Base-by-base conservation (phyloP, 2,888 invertebrate genomes). In the Drosophila ochracea region DNA sequence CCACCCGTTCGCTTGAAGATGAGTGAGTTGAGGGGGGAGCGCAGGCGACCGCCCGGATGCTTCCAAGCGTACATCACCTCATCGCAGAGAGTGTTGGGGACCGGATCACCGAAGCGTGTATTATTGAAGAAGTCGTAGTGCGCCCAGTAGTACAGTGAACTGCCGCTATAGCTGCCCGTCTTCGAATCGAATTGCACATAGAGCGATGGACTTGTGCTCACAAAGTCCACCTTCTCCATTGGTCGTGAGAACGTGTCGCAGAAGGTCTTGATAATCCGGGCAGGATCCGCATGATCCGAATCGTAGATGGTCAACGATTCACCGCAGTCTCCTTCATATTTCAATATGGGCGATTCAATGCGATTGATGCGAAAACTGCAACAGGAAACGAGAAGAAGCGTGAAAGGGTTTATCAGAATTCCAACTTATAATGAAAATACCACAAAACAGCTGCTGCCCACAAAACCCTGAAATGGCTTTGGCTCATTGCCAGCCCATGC, bases 101-200 rank as follows among this genome's bases (percentile, higher is more conserved):
- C 96, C 0, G 97, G 96, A 77, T 97, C 97, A 0, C 98, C 98
- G 78, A 97, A 96, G 61, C 96, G 96, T 0, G 97, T 97, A 89
- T 97, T 97, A 93, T 98, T 98, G 94, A 98, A 98, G 94, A 98
- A 98, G 91, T 98, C 98, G 91, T 98, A 98, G 92, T 98, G 98
- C 0, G 98, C 98, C 98, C 98, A 98, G 92, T 98, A 98, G 93
- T 98, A 98, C 19, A 98, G 94, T 0, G 98, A 98, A n/a, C 97
- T 97, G 95, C 98, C 98, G 73, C 97, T 97, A 86, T 98, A 98
- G 80, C 97, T 97, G 30, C 98, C 98, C 2, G 98, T 97, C 92
- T 97, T 97, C 93, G 98, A 98, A 89, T 98, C 97, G 92, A 98
- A 98, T 76, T 97, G 95, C 0, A 98, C 97, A 90, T 97, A 98